Percentiles rank a stretch among this genome's conserved stretches.
phyloP scores from a whole-genome alignment of 2,888 invertebrate genomes.

The Pocota personata region DNA sequence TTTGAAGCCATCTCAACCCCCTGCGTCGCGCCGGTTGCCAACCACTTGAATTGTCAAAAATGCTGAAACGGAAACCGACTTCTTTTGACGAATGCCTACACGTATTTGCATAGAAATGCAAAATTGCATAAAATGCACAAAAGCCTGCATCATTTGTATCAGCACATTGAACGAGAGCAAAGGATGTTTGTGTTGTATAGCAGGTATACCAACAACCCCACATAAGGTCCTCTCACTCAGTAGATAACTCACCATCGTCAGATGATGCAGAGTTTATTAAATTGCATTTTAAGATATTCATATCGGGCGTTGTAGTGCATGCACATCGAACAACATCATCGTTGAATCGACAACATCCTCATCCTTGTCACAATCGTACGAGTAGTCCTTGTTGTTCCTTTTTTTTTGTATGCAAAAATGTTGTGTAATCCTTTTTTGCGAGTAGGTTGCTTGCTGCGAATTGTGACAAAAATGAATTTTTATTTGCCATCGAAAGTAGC shows the following conservation, averaged over 20 bases:
- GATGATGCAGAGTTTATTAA: slow-evolving; percentile 64
- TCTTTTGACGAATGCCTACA: slow-evolving; percentile 28
- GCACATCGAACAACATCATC: slow-evolving; percentile 63
- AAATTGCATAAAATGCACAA: slow-evolving; percentile 36
- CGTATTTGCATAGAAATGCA: slow-evolving; percentile 43
- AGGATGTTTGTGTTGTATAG: slow-evolving; percentile 16
- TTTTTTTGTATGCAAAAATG: too few species aligned
- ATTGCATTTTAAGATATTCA: slow-evolving; percentile 69
- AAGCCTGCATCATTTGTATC: slow-evolving; percentile 34
- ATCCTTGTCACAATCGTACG: slow-evolving; percentile 29
- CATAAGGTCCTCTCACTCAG: slow-evolving; percentile 1
- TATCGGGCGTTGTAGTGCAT: slow-evolving; percentile 65
- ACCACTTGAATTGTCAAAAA: slow-evolving; percentile 50
- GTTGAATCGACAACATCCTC: slow-evolving; percentile 17
- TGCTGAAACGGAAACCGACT: slow-evolving; percentile 16
- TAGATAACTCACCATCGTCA: slow-evolving; percentile 28
- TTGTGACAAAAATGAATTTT: slow-evolving; percentile 52
- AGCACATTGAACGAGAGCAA: slow-evolving; percentile 39
- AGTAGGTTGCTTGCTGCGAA: too few species aligned
- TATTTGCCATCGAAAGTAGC: slow-evolving; percentile 23
- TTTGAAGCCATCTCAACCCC: too few species aligned
- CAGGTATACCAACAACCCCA: slow-evolving; percentile 43
- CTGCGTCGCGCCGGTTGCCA: not conserved
- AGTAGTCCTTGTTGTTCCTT: slow-evolving; percentile 36
- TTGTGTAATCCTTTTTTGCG: too few species aligned